phyloP scores from a whole-genome alignment of 2,888 invertebrate genomes.

The Phania funesta region DNA sequence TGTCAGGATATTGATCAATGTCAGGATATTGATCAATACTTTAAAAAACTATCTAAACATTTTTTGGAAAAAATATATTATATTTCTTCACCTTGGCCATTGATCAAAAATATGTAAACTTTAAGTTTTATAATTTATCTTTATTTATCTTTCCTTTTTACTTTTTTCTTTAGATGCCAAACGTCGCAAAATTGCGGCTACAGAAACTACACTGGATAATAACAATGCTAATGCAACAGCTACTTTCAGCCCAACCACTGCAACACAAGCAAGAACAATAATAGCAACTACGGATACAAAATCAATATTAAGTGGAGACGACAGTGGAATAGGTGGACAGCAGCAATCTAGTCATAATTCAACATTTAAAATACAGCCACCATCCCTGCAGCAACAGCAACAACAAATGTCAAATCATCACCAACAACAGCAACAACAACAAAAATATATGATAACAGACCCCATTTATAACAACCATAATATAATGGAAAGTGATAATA shows the following conservation, averaged over 20 bases:
- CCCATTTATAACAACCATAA: conserved; percentile 56
- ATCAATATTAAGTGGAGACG: conserved; percentile 54
- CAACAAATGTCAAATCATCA: conserved; percentile 53
- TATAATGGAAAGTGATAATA: conserved; percentile 62
- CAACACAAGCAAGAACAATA: conserved; percentile 26
- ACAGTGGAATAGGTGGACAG: conserved; percentile 13
- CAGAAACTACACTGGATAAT: conserved; percentile 45
- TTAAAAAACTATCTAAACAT: no score
- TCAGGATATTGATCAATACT: no score
- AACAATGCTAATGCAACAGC: conserved; percentile 28
- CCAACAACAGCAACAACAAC: conserved; percentile 68
- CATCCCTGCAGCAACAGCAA: conserved; percentile 63
- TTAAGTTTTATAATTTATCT: no score
- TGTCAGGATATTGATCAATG: neutral
- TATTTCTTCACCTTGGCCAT: no score
- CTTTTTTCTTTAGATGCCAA: conserved; percentile 71
- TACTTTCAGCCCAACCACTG: conserved; percentile 21
- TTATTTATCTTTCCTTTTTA: neutral
- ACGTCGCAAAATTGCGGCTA: conserved; percentile 71
- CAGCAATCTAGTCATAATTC: conserved; percentile 70
- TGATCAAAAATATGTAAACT: no score
- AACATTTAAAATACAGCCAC: conserved; percentile 70
- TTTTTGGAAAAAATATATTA: no score
- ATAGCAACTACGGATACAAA: conserved; percentile 47
- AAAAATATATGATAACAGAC: conserved; percentile 68